phyloP scores from a whole-genome alignment of 1,140 invertebrate species.

The Acyrthosiphon pisum region DNA sequence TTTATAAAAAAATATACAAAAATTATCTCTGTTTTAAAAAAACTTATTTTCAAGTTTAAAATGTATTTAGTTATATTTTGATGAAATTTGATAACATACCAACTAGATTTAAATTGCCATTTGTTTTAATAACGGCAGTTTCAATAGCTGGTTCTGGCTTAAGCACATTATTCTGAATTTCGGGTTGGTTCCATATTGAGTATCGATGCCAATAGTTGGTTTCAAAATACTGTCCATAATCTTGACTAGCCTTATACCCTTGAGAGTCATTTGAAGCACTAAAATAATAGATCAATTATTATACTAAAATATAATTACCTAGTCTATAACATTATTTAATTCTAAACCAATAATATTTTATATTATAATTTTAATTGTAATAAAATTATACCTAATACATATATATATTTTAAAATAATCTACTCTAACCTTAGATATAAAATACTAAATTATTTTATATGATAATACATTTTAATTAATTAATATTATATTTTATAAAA shows the following conservation, averaged over 20 bases:
- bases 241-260: slow-evolving; percentile 61
- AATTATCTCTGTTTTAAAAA: not conserved
- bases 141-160: not conserved
- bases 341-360: not conserved
- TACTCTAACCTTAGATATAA: not conserved
- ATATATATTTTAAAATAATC: not conserved
- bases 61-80: slow-evolving; percentile 28
- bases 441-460: not conserved
- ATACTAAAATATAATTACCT: not conserved
- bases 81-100: not conserved
- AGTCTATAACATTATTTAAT: not conserved
- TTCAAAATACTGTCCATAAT: slow-evolving; percentile 75
- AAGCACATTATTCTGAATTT: slow-evolving; percentile 15
- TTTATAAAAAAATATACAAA: not conserved
- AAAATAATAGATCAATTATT: not conserved
- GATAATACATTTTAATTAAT: not conserved
- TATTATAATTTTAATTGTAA: not conserved
- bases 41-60: not conserved
- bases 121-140: slow-evolving; percentile 14
- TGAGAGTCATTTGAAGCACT: slow-evolving; percentile 57
- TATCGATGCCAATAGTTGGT: slow-evolving; percentile 58
- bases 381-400: not conserved
- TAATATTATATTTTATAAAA: not conserved
- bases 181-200: slow-evolving; percentile 35
- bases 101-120: slow-evolving; percentile 19